Conservation (phyloP, 2,797 vertebrate genomes). For the Microctenopoma steveboyesi region DNA sequence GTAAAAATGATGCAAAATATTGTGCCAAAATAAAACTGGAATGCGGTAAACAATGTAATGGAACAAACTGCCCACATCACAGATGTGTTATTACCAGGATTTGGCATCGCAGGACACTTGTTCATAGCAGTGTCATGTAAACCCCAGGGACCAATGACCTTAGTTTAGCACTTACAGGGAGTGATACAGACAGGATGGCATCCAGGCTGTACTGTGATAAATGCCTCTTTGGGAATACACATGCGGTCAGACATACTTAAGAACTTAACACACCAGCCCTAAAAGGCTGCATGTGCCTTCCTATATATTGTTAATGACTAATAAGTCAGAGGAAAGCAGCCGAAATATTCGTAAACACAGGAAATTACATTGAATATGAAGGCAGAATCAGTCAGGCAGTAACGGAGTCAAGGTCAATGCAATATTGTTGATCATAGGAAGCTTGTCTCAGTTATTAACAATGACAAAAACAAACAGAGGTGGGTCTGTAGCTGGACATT, state of each 20-base stretch:
- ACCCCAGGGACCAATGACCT: conserved; percentile 49
- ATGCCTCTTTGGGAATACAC: conserved; percentile 40
- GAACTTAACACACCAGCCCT: conserved; percentile 61
- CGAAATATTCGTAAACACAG: conserved; percentile 77
- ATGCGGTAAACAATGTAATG: conserved; percentile 72
- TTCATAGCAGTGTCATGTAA: conserved; percentile 56
- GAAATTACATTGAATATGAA: conserved; percentile 79
- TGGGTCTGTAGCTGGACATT: conserved; percentile 62
- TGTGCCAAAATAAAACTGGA: conserved; percentile 77
- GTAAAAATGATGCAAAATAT: conserved; percentile 68
- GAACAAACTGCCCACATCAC: conserved; percentile 64
- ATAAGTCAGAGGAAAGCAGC: conserved; percentile 67
- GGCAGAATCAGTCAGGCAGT: conserved; percentile 62
- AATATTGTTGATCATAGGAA: conserved; percentile 88
- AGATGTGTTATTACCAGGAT: conserved; percentile 45
- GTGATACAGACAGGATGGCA: conserved; percentile 47
- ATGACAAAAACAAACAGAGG: conserved; percentile 81
- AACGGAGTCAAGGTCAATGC: conserved; percentile 78
- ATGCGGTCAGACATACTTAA: conserved; percentile 46
- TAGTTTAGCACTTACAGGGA: conserved; percentile 34
- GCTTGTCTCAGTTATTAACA: conserved; percentile 79
- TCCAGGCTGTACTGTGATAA: conserved; percentile 49
- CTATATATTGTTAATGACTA: conserved; percentile 74
- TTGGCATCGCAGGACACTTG: conserved; percentile 53
- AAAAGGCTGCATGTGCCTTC: conserved; percentile 54